These are phyloP conservation scores for Paramisgurnus dabryanus DNA, from an alignment of 2,113 vertebrate genomes.

Conservation along the genomic window DNA sequence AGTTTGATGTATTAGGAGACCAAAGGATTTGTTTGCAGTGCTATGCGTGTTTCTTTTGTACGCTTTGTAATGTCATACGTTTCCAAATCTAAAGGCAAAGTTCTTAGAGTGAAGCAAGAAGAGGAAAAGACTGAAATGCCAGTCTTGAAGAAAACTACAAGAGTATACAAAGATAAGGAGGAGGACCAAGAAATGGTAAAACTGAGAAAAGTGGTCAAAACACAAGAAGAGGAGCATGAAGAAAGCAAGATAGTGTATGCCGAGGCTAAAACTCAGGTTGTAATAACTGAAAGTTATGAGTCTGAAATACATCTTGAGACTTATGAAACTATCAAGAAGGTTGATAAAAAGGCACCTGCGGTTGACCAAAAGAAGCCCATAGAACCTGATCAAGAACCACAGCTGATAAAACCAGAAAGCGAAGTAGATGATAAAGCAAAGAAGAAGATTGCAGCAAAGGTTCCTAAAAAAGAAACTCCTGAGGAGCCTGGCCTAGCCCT, in stretches of 20 bases:
- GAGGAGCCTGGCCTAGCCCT: slow-evolving; percentile 49
- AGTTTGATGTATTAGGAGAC: slow-evolving; percentile 8
- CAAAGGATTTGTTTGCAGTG: slow-evolving; percentile 9
- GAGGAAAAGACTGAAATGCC: slow-evolving; percentile 71
- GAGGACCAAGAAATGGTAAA: slow-evolving; percentile 69
- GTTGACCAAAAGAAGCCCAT: too few species aligned
- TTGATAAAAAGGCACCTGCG: slow-evolving; percentile 58
- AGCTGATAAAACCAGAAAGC: slow-evolving; percentile 57
- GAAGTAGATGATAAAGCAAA: slow-evolving; percentile 63
- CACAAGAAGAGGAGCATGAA: slow-evolving; percentile 65
- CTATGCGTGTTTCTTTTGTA: slow-evolving; percentile 31
- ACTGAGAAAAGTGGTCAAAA: slow-evolving; percentile 71
- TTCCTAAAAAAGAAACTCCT: slow-evolving; percentile 59
- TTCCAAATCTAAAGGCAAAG: slow-evolving; percentile 73
- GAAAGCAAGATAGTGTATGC: slow-evolving; percentile 60
- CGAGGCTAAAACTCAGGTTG: slow-evolving; percentile 68
- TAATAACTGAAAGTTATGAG: slow-evolving; percentile 53
- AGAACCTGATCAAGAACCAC: slow-evolving; percentile 47
- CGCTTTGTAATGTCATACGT: slow-evolving; percentile 53
- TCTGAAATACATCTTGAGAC: slow-evolving; percentile 52
- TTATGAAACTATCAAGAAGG: slow-evolving; percentile 58
- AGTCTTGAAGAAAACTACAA: slow-evolving; percentile 71
- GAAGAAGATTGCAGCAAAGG: slow-evolving; percentile 63
- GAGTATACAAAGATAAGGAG: slow-evolving; percentile 62
- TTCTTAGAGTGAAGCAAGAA: slow-evolving; percentile 71